These are phyloP conservation scores for Oscheius sp. DNA, from an alignment of 2,888 invertebrate species.

Conservation along the genomic window DNA sequence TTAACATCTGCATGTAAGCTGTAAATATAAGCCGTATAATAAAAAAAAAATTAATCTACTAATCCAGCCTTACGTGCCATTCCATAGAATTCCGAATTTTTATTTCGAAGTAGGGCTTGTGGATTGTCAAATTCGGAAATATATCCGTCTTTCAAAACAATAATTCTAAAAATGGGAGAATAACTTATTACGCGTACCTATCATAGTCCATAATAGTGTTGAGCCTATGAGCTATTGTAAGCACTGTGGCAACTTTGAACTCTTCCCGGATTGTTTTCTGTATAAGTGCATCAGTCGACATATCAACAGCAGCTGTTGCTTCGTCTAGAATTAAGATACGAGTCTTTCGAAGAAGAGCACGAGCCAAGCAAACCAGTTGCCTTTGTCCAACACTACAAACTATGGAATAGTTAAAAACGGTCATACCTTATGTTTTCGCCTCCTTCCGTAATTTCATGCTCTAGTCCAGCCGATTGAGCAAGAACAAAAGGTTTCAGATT, in stretches of 20 bases:
- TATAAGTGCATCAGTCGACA: conserved; percentile 74
- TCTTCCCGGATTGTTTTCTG: conserved; percentile 76
- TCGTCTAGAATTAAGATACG: conserved; percentile 76
- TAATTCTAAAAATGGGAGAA: conserved; percentile 66
- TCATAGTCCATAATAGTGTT: conserved; percentile 91
- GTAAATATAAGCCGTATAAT: too few species aligned
- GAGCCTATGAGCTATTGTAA: conserved; percentile 90
- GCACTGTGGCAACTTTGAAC: conserved; percentile 85
- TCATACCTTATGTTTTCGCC: conserved; percentile 81
- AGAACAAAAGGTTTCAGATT: conserved; percentile 86
- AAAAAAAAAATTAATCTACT: neutral
- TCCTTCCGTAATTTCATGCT: conserved; percentile 87
- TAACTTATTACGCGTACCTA: conserved; percentile 40
- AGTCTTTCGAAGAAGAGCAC: conserved; percentile 72
- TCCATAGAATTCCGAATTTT: conserved; percentile 69
- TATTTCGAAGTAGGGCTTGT: conserved; percentile 66
- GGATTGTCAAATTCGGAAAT: conserved; percentile 72
- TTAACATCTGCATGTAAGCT: too few species aligned
- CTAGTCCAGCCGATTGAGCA: conserved; percentile 77
- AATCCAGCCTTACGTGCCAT: conserved; percentile 71
- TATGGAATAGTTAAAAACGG: neutral
- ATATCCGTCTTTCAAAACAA: conserved; percentile 72
- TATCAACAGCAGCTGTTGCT: conserved; percentile 75
- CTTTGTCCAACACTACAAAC: conserved; percentile 73
- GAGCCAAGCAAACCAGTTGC: conserved; percentile 73